phyloP scores from a whole-genome alignment of 2,888 invertebrate species.

The Leptopilina myrica region DNA sequence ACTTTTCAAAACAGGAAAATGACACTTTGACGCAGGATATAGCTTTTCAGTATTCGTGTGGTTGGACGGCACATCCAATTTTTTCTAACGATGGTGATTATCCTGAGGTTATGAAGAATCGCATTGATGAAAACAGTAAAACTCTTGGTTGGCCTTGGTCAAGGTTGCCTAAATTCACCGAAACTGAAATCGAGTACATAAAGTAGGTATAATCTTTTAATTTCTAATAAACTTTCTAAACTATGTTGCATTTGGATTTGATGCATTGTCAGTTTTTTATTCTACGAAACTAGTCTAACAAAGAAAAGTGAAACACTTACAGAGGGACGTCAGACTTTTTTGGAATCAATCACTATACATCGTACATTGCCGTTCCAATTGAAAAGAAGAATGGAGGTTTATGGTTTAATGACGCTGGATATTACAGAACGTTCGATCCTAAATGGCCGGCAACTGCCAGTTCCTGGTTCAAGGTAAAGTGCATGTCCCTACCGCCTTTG shows the following conservation, averaged over 20 bases:
- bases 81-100: conserved; percentile 77
- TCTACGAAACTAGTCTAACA: too few relatives aligned
- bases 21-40: conserved; percentile 52
- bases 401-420: conserved; percentile 73
- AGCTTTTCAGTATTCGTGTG: conserved; percentile 74
- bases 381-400: conserved; percentile 13
- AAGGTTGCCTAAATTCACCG: conserved; percentile 76
- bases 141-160: conserved; percentile 74
- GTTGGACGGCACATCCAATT: conserved; percentile 77
- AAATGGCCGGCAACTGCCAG: conserved; percentile 81
- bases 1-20: conserved; percentile 45
- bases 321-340: conserved; percentile 84
- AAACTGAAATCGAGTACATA: conserved; percentile 78
- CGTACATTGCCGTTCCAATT: conserved; percentile 74
- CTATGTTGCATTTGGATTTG: too few relatives aligned
- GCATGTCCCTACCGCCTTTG: too few relatives aligned
- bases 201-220: conserved; percentile 42
- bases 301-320: too few relatives aligned
- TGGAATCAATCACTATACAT: conserved; percentile 86
- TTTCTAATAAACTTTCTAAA: too few relatives aligned
- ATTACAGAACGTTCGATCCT: conserved; percentile 79
- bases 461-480: conserved; percentile 78
- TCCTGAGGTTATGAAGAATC: conserved; percentile 76
- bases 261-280: too few relatives aligned
- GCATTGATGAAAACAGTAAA: conserved; percentile 75